phyloP scores from a whole-genome alignment of 53 echinoderm and acorn worm species.

The Holothuria leucospilota region DNA sequence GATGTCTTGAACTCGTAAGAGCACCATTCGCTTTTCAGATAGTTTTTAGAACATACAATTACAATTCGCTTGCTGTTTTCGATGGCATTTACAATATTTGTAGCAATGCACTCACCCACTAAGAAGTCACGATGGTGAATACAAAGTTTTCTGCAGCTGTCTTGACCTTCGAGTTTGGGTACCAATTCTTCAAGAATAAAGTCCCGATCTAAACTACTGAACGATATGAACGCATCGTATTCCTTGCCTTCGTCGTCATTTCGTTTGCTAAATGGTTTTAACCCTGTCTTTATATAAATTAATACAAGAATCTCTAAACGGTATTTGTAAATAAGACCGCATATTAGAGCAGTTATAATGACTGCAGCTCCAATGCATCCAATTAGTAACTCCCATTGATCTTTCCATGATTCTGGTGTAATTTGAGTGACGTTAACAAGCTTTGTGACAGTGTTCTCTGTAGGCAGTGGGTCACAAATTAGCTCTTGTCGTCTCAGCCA shows the following conservation, averaged over 20 bases:
- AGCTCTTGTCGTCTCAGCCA: not conserved
- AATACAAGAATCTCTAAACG: conserved; percentile 61
- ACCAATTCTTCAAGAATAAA: conserved; percentile 67
- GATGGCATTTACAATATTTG: conserved; percentile 72
- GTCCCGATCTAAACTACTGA: conserved; percentile 67
- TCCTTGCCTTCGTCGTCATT: conserved; percentile 45
- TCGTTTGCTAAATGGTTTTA: not conserved
- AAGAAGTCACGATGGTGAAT: conserved; percentile 79
- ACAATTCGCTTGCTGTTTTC: conserved; percentile 68
- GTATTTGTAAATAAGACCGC: conserved; percentile 5
- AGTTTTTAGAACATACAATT: conserved; percentile 70
- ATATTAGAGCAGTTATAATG: not conserved
- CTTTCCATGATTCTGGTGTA: too few relatives aligned
- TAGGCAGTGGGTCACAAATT: not conserved
- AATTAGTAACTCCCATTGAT: too few relatives aligned
- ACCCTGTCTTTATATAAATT: conserved; percentile 50
- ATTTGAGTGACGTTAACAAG: too few relatives aligned
- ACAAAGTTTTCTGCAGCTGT: conserved; percentile 56
- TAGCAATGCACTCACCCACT: conserved; percentile 75
- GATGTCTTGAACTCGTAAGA: conserved; percentile 75
- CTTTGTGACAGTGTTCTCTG: not conserved
- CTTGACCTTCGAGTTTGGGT: conserved; percentile 59
- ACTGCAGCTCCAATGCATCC: not conserved
- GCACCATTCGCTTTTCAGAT: conserved; percentile 78
- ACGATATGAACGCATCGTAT: conserved; percentile 82